Evolutionary conservation across 2,888 invertebrate genomes (phyloP).

Genomic region (Zhuqinia jingwanae): DNA sequence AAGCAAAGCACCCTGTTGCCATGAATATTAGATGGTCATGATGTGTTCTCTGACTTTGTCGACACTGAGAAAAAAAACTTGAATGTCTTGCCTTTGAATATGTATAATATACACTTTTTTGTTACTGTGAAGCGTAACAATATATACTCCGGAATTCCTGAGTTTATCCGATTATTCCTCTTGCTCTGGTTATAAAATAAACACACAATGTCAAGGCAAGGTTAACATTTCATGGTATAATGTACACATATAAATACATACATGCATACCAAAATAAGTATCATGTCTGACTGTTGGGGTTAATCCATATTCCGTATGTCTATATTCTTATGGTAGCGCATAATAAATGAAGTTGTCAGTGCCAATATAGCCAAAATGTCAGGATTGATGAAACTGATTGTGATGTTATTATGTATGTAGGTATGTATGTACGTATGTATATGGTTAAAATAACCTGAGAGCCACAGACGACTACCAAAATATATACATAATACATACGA

Average conservation of each 20-base stretch:
- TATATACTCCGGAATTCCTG: neutral
- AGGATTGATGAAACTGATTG: neutral
- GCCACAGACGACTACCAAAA: too few species aligned
- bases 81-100: too few species aligned
- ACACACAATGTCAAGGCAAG: constrained; percentile 41
- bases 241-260: neutral
- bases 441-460: neutral
- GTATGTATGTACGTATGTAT: neutral
- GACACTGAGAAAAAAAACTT: too few species aligned
- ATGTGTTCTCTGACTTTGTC: too few species aligned
- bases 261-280: too few species aligned
- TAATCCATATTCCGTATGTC: neutral
- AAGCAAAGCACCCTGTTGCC: too few species aligned
- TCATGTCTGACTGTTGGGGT: too few species aligned
- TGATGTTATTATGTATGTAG: neutral
- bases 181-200: neutral
- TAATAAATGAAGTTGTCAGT: neutral
- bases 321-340: neutral
- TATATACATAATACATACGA: neutral
- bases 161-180: neutral
- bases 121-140: too few species aligned
- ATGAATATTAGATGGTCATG: too few species aligned
- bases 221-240: constrained; percentile 22
- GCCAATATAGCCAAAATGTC: neutral
- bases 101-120: too few species aligned